Evolutionary conservation across 2,888 invertebrate genomes (phyloP), one percentile per base, ranked within the genome.

Genomic region (Cecidostiba fungosa): DNA sequence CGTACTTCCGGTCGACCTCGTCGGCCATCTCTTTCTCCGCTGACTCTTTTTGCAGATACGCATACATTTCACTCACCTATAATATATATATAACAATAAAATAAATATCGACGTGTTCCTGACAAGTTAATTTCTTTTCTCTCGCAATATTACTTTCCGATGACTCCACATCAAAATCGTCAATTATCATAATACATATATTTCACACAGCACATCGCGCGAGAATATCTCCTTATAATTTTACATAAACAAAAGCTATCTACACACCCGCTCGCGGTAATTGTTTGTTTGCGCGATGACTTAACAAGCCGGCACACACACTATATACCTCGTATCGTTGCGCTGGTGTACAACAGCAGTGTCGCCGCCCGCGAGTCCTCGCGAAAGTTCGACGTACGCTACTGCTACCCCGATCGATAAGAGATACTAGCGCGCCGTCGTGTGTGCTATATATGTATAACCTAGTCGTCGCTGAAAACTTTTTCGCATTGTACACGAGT

Each of bases 1-100:
- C 88, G 89, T 86, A 86, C 89, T 90, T 91, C 90, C 90, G 90
- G 88, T 89, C 87, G 80, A 62, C 81, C 76, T 84, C 84, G 70
- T 36, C 23, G 74, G 32, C 16, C 32, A 78, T 79, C 78, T 82
- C 66, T 81, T 74, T 62, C 16, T 29, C 36, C 10, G 54, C 19
- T 23, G 19, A 12, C 59, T 59, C 43, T 66, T 70, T 70, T 77
- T 59, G 8, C 54, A 59, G 54, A 59, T 59, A 59, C 54, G n/a
- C n/a, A 59, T 50, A 19, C 16, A 50, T 50, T 50, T 50, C 19
- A 16, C 6, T 59, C 54, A n/a, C 8, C n/a, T n/a, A 43, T 0
- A n/a, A 43, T 43, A 12, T 39, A 8, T 39, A 43, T 39, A 39
- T 39, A 8, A 39, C n/a, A 8, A 6, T 8, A 1, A 36, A 6